Base-by-base conservation (phyloP, 2,888 invertebrate species). In the Diarsia brunnea region DNA sequence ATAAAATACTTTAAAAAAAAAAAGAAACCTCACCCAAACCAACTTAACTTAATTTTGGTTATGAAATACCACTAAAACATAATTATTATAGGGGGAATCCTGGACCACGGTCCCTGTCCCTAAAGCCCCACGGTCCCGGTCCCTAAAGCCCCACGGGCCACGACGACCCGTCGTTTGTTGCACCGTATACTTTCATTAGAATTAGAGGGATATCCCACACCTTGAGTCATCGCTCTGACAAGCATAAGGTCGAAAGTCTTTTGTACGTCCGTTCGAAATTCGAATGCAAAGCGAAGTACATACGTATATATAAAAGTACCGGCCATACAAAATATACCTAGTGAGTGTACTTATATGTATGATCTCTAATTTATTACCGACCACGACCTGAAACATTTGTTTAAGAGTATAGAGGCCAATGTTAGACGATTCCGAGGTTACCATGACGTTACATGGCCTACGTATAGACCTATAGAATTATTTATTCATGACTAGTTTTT, bases 331-430 rank as follows among this genome's bases (percentile, higher is more conserved):
- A 43, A 60, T 27, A 21, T 53, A 55, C 27, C 49, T 70, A 55
- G 55, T 55, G 16, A 24, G 24, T 8, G 27, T 27, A 61, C 24
- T 7, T 49, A 75, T 19, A n/a, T n/a, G 61, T 11, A 43, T 47
- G 53, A 74, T 45, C 66, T 67, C 49, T 72, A 58, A 79, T 77
- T 82, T 77, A 84, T 73, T 60, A 38, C 63, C 64, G 78, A 47
- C 77, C 85, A 74, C 82, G 85, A 83, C 82, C 83, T 83, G 73
- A 73, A 85, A 85, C 64, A 74, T 60, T 58, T 72, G 55, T 63
- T 75, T 61, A 45, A 70, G 61, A 77, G n/a, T 68, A 82, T 85
- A 66, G 70, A 85, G 86, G 83, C 86, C 80, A 87, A 86, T 86
- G 85, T 85, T 87, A 82, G 75, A 75, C 24, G 58, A 73, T 64